phyloP scores from a whole-genome alignment of 2,888 invertebrate genomes.

The Drosophila conformis region DNA sequence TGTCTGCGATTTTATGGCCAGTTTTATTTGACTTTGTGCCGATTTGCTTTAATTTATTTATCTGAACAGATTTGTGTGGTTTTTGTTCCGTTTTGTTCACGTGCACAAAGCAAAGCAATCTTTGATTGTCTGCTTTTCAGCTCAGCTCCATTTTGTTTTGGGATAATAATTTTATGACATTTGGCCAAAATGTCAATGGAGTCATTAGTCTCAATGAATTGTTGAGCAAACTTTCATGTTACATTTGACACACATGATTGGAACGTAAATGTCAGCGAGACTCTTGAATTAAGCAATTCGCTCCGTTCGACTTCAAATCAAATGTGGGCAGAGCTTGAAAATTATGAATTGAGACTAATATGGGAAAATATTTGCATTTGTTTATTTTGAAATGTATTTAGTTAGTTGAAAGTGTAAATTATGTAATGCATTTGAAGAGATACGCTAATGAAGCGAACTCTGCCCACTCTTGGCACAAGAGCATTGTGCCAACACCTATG shows the following conservation, averaged over 20 bases:
- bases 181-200: slow-evolving; percentile 50
- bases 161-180: slow-evolving; percentile 29
- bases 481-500: slow-evolving; percentile 60
- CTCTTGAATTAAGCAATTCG: slow-evolving; percentile 28
- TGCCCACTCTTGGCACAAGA: slow-evolving; percentile 20
- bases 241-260: slow-evolving; percentile 29
- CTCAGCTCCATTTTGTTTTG: neutral
- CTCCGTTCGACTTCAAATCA: slow-evolving; percentile 41
- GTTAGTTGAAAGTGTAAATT: slow-evolving; percentile 12
- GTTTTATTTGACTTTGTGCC: slow-evolving; percentile 52
- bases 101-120: slow-evolving; percentile 24
- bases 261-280: slow-evolving; percentile 42
- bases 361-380: neutral
- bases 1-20: slow-evolving; percentile 46
- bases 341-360: neutral
- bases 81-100: slow-evolving; percentile 23
- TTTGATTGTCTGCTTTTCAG: slow-evolving; percentile 12
- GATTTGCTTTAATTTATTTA: slow-evolving; percentile 55
- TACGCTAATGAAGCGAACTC: slow-evolving; percentile 29
- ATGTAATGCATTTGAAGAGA: slow-evolving; percentile 34
- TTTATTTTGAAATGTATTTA: slow-evolving; percentile 5
- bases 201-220: slow-evolving; percentile 22
- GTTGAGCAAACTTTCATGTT: slow-evolving; percentile 1
- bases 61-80: slow-evolving; percentile 28
- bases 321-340: slow-evolving; percentile 11